A percentile compares a stretch with the other conserved stretches of the same genome.
Conservation (phyloP, 2,113 vertebrate genomes). For the Malurus alboscapulatus region DNA sequence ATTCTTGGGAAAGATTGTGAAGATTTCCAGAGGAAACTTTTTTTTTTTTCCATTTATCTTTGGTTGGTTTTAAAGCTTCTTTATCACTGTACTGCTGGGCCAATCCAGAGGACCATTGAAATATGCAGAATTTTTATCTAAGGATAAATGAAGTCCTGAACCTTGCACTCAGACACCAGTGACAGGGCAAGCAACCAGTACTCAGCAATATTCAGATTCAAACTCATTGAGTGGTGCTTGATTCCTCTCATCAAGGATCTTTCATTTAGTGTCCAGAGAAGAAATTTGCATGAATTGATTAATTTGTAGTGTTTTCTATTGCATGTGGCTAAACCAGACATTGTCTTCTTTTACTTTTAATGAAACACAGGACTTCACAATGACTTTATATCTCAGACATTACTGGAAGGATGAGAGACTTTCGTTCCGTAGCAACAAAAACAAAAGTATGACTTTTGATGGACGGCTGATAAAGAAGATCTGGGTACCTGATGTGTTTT, state of each 20-base stretch:
- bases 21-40: neutral
- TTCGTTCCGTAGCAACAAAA: slow-evolving; percentile 85
- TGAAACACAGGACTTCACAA: slow-evolving; percentile 86
- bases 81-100: neutral
- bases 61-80: neutral
- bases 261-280: neutral
- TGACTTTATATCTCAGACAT: slow-evolving; percentile 93
- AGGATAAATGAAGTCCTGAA: neutral
- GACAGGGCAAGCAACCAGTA: neutral
- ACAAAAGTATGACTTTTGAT: slow-evolving; percentile 91
- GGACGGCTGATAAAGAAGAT: slow-evolving; percentile 90
- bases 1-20: neutral
- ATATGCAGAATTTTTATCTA: neutral
- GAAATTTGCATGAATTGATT: neutral
- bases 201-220: neutral
- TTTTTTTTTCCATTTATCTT: neutral
- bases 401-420: slow-evolving; percentile 96
- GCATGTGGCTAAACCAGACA: neutral
- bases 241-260: neutral
- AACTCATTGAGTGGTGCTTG: neutral
- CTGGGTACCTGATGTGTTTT: slow-evolving; percentile 93
- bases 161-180: neutral
- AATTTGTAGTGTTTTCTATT: neutral
- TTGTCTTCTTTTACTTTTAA: slow-evolving; percentile 21
- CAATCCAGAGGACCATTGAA: neutral